Evolutionary conservation across 2,113 vertebrate genomes (phyloP), one percentile per base, ranked within the genome.

Genomic region (Scolopax mira): DNA sequence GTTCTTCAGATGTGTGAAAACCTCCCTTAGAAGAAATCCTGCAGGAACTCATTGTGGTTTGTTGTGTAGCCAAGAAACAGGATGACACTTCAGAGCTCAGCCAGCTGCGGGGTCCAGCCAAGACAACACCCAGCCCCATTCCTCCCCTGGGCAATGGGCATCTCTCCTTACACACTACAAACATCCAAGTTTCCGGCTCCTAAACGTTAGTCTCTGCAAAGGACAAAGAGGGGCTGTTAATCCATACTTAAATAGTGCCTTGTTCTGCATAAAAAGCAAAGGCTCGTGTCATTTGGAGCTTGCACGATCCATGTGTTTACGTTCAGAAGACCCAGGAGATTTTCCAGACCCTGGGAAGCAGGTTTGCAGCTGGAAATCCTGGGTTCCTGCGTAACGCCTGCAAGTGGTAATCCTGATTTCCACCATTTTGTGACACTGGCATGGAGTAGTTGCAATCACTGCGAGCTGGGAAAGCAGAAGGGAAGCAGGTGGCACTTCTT

Each of bases 201-300:
- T 33, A 10, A 28, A 39, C 35, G 24, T 31, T 22, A 7, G 23
- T 42, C 41, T 28, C 39, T 48, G 71, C 66, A 55, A 52, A 79
- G 55, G 31, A n/a, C n/a, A n/a, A n/a, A 48, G 57, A 79, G 39
- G 35, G 23, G 17, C 35, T 1, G 1, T 12, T 48, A 67, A 21
- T 24, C 0, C 10, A 69, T 46, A 15, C 75, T 74, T 57, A 71
- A 69, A 60, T 9, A 64, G 42, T 55, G 33, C 52, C 57, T 82
- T 65, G 18, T 60, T 82, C 67, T 74, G 41, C 58, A 28, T 52
- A 42, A 23, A 61, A 77, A 85, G 17, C 44, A 41, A 75, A 41
- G 0, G 0, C 16, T 25, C 0, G 0, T 35, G 35, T 19, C 6
- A 18, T 44, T 57, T 46, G 44, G 51, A 79, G 60, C 70, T 72